These are phyloP conservation scores for Apotomis turbidana DNA, from an alignment of 2,888 invertebrate species.

Conservation along the genomic window DNA sequence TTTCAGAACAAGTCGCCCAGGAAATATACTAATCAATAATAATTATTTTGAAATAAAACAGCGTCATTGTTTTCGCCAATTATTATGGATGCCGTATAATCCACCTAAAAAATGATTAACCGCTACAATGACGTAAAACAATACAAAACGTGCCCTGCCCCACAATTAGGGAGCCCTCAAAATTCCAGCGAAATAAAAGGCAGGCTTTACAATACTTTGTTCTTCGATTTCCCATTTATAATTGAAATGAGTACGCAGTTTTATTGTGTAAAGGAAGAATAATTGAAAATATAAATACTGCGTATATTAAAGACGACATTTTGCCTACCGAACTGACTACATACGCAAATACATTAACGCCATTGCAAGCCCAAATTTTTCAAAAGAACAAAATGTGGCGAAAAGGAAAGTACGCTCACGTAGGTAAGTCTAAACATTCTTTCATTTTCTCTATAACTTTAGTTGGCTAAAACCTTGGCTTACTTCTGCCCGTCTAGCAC, in stretches of 20 bases:
- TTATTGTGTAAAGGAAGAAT: not conserved
- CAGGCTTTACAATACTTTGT: constrained; percentile 23
- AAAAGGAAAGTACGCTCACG: no score
- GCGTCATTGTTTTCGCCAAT: constrained; percentile 18
- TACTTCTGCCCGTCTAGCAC: no score
- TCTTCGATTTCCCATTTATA: constrained; percentile 20
- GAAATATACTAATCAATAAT: not conserved
- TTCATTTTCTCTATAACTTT: no score
- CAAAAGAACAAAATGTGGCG: no score
- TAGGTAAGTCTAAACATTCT: no score
- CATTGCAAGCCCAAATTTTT: no score
- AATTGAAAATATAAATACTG: not conserved
- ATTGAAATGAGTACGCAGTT: constrained; percentile 28
- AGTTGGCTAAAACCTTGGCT: no score
- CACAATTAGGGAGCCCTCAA: constrained; percentile 18
- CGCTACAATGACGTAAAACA: constrained; percentile 29
- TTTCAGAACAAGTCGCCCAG: no score
- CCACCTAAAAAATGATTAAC: constrained; percentile 29
- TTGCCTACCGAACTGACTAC: no score
- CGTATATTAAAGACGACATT: not conserved
- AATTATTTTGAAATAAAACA: not conserved
- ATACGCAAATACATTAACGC: no score
- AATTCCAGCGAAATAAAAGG: constrained; percentile 17
- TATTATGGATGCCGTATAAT: constrained; percentile 20
- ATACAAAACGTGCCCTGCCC: constrained; percentile 35